phyloP scores from a whole-genome alignment of 2,888 invertebrate genomes.

The Diplolepis rosae region DNA sequence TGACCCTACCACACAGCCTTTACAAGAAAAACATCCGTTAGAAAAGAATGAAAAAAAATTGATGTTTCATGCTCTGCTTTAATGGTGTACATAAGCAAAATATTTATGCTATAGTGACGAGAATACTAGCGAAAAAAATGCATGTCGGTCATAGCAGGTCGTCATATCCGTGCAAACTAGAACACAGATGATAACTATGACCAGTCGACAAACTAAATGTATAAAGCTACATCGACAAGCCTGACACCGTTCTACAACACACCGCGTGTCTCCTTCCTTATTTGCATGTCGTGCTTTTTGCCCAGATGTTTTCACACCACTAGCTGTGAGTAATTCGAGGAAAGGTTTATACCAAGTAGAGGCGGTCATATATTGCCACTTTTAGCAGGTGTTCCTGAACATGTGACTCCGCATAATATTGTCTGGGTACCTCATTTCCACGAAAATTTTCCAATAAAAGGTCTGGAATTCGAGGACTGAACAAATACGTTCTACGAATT shows the following conservation, averaged over 20 bases:
- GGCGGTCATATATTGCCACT: neutral
- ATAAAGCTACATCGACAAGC: slow-evolving; percentile 35
- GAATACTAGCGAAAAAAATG: neutral
- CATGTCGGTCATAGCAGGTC: neutral
- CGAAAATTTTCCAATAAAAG: slow-evolving; percentile 2
- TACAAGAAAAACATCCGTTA: too few relatives aligned
- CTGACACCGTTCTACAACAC: neutral
- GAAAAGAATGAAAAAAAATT: neutral
- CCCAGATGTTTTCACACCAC: neutral
- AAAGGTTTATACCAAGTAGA: neutral
- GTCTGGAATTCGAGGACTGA: neutral
- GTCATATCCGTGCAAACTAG: neutral
- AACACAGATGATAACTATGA: neutral
- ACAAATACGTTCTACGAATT: too few relatives aligned
- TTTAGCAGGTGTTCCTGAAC: neutral
- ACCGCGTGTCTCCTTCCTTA: slow-evolving; percentile 16
- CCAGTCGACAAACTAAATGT: slow-evolving; percentile 21
- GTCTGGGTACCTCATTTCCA: neutral
- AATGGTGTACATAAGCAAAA: neutral
- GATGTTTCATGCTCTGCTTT: neutral
- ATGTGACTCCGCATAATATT: neutral
- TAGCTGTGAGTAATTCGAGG: neutral
- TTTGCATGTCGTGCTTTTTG: slow-evolving; percentile 33
- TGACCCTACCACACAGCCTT: too few relatives aligned
- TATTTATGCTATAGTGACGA: neutral